A percentile compares a stretch with the other conserved stretches of the same genome.
Evolutionary conservation across 30 jellyfish, hydroid and myxozoan genomes (phyloP).

Genomic region (Haliclystus octoradiatus): DNA sequence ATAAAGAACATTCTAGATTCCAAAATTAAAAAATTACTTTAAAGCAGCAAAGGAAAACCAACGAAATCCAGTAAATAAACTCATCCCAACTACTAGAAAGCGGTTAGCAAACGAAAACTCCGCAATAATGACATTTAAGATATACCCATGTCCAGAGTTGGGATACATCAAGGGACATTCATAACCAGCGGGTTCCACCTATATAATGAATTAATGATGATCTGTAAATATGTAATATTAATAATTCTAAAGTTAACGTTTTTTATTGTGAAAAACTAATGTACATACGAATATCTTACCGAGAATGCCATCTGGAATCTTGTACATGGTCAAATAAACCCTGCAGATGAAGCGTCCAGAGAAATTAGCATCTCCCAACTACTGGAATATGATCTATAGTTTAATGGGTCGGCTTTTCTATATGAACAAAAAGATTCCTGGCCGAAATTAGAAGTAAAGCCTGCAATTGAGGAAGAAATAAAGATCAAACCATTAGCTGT

Average conservation of each 20-base stretch:
- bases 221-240: conserved; percentile 8
- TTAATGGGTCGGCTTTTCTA: conserved; percentile 31
- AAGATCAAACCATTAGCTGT: too few relatives aligned
- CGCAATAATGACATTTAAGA: neutral
- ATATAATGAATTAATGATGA: conserved; percentile 7
- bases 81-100: neutral
- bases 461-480: too few relatives aligned
- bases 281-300: conserved; percentile 24
- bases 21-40: too few relatives aligned
- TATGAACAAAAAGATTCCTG: conserved; percentile 1
- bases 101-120: neutral
- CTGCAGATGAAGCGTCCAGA: conserved; percentile 37
- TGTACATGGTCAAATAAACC: conserved; percentile 22
- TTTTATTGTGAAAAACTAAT: conserved; percentile 10
- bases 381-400: conserved; percentile 15
- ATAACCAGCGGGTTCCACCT: neutral
- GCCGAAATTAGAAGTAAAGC: conserved; percentile 13
- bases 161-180: neutral
- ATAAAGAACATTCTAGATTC: neutral
- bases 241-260: conserved; percentile 9
- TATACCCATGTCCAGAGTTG: neutral
- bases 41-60: neutral
- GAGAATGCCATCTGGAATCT: conserved; percentile 21
- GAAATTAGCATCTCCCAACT: conserved; percentile 19
- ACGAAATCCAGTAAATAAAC: neutral